Evolutionary conservation across 2,113 vertebrate species (phyloP).

Genomic region (Channa maculata): DNA sequence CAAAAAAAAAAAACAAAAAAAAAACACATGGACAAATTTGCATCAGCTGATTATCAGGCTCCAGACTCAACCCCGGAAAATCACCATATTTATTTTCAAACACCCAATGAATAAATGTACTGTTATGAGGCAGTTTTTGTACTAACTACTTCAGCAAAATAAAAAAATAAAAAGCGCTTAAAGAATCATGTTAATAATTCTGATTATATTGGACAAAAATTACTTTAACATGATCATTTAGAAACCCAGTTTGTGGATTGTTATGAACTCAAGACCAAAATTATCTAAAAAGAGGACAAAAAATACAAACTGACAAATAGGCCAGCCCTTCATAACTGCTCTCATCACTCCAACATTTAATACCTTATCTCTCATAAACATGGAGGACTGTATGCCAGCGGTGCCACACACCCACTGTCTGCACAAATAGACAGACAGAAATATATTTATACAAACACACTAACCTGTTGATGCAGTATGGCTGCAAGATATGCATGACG

Average conservation of each 20-base stretch:
- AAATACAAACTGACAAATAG: neutral
- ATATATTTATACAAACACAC: conserved; percentile 30
- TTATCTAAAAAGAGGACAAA: neutral
- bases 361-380: neutral
- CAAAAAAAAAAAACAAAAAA: neutral
- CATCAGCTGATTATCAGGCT: neutral
- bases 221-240: neutral
- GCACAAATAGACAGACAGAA: neutral
- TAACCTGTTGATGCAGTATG: conserved; percentile 82
- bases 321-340: neutral
- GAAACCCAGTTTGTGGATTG: conserved; percentile 3
- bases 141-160: neutral
- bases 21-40: neutral
- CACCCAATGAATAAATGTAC: neutral
- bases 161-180: neutral
- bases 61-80: neutral
- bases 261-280: neutral
- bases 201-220: too few relatives aligned
- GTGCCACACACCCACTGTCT: neutral
- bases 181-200: neutral
- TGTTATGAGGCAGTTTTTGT: neutral
- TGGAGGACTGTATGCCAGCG: neutral
- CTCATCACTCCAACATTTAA: neutral
- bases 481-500: conserved; percentile 80
- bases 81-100: neutral